phyloP scores from a whole-genome alignment of 2,797 vertebrate genomes.

The Xenops minutus region DNA sequence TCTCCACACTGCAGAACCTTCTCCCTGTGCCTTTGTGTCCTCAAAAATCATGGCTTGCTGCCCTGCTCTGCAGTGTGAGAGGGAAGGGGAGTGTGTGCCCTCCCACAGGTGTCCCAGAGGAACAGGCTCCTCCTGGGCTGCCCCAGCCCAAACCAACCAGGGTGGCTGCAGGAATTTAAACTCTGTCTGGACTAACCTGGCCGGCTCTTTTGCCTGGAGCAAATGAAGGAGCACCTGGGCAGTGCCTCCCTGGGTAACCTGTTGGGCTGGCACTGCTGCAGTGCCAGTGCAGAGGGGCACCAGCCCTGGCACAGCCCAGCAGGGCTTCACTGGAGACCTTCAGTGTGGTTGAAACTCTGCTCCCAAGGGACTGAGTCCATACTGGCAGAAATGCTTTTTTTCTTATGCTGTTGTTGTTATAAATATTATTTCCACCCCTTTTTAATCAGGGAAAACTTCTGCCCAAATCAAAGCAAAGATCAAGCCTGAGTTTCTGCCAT shows the following conservation, averaged over 20 bases:
- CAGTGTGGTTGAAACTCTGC: no score
- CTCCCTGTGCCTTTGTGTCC: neutral
- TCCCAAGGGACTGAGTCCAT: no score
- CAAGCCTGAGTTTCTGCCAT: no score
- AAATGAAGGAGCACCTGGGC: neutral
- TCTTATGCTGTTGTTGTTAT: no score
- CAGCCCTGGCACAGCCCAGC: accelerated
- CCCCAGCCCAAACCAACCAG: neutral
- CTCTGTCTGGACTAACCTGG: neutral
- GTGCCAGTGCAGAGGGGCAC: no score
- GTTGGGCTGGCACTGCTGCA: neutral
- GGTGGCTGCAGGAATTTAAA: neutral
- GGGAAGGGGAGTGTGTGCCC: neutral
- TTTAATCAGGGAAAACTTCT: no score
- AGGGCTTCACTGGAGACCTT: accelerated
- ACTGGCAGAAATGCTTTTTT: no score
- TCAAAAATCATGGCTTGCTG: neutral
- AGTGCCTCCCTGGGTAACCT: accelerated
- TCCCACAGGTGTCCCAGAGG: neutral
- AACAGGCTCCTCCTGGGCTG: neutral
- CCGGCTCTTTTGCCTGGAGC: neutral
- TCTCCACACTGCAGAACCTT: neutral
- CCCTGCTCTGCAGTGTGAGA: neutral
- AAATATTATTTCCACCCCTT: no score
- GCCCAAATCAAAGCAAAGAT: no score